phyloP scores from a whole-genome alignment of 2,113 vertebrate genomes.

The Leptobrachium ailaonicum region DNA sequence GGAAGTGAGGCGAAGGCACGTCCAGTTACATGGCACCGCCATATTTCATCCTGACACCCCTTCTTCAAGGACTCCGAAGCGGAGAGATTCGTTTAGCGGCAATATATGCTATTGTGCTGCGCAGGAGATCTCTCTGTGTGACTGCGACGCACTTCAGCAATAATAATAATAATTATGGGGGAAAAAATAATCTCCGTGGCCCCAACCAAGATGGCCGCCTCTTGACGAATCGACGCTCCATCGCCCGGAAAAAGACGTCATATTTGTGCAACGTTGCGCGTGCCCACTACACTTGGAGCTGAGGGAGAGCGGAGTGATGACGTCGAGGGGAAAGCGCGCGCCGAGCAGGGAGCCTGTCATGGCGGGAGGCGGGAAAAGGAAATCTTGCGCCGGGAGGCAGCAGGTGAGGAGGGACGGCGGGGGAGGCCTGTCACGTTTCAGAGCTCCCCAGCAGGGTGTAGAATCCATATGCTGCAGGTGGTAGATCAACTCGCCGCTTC shows the following conservation, averaged over 20 bases:
- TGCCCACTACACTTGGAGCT: background rate
- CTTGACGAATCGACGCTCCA: too few species aligned
- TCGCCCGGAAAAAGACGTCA: background rate
- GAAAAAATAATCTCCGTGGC: background rate
- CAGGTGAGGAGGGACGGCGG: constrained; percentile 25
- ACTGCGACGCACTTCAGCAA: too few species aligned
- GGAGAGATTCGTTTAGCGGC: too few species aligned
- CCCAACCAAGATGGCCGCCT: background rate
- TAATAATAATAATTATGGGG: too few species aligned
- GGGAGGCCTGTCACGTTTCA: background rate
- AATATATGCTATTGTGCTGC: too few species aligned
- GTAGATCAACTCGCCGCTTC: too few species aligned
- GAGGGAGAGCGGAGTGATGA: background rate
- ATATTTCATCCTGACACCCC: too few species aligned
- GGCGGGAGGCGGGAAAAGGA: constrained; percentile 63
- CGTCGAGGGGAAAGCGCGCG: constrained; percentile 17
- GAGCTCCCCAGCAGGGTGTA: too few species aligned
- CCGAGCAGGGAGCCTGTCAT: constrained; percentile 43
- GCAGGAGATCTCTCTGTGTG: too few species aligned
- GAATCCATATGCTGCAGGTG: too few species aligned
- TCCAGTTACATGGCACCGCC: too few species aligned
- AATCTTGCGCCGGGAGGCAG: constrained; percentile 39
- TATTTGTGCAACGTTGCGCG: background rate
- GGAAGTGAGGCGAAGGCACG: background rate
- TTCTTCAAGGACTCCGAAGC: too few species aligned